These are phyloP conservation scores for Crossocerus cetratus DNA, from an alignment of 2,888 invertebrate species.

Conservation along the genomic window DNA sequence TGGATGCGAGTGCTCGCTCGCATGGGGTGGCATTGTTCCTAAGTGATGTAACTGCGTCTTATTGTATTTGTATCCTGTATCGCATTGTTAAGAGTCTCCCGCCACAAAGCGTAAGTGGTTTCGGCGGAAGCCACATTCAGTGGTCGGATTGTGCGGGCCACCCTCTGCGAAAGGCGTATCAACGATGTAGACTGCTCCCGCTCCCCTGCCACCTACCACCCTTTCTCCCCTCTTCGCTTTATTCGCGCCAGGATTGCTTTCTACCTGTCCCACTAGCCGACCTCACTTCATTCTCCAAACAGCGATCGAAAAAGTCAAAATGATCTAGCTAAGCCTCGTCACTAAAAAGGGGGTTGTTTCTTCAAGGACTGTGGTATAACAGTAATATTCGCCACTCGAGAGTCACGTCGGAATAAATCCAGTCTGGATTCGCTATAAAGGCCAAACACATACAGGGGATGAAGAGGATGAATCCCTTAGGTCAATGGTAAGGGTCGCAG, in stretches of 20 bases:
- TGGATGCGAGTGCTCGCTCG: slow-evolving; percentile 28
- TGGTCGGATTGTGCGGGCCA: slow-evolving; percentile 72
- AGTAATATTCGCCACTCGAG: slow-evolving; percentile 6
- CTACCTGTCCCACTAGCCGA: too few species aligned
- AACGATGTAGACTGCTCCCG: slow-evolving; percentile 49
- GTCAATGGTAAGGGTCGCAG: slow-evolving; percentile 64
- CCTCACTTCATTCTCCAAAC: too few species aligned
- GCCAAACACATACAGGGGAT: slow-evolving; percentile 52
- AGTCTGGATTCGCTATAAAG: slow-evolving; percentile 47
- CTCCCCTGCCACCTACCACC: too few species aligned
- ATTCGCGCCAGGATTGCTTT: too few species aligned
- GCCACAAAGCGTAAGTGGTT: slow-evolving; percentile 77
- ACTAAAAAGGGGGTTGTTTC: too few species aligned
- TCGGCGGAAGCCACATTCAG: slow-evolving; percentile 77
- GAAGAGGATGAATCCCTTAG: slow-evolving; percentile 70
- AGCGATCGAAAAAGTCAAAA: too few species aligned
- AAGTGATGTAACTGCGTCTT: slow-evolving; percentile 78
- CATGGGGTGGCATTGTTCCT: slow-evolving; percentile 74
- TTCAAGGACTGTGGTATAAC: neutral
- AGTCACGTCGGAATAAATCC: slow-evolving; percentile 59
- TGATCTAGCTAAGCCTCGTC: too few species aligned
- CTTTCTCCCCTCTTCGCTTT: too few species aligned
- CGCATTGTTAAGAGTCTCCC: slow-evolving; percentile 76
- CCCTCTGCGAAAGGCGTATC: slow-evolving; percentile 53
- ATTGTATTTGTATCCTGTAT: slow-evolving; percentile 78